Conservation (phyloP, 2,888 invertebrate genomes). For the Drosophila peninsularis region DNA sequence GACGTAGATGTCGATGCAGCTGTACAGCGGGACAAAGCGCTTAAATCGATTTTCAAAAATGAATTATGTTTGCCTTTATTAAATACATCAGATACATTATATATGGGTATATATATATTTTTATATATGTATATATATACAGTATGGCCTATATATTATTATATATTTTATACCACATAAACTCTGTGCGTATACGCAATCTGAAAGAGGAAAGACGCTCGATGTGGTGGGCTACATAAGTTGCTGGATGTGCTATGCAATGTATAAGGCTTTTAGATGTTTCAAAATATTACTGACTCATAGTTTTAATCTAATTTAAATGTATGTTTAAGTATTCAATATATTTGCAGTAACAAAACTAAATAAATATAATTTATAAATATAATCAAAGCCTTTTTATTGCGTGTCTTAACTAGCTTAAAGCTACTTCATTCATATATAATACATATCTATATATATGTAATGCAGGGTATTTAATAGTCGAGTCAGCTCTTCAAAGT, state of each 20-base stretch:
- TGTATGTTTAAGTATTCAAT: too few species aligned
- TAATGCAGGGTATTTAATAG: background rate
- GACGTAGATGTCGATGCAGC: conserved; percentile 28
- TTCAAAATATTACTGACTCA: too few species aligned
- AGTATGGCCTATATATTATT: background rate
- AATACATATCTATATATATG: too few species aligned
- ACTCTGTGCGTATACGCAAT: background rate
- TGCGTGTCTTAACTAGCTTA: too few species aligned
- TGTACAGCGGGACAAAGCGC: conserved; percentile 43
- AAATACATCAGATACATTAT: conserved; percentile 31
- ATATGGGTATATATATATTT: conserved; percentile 3
- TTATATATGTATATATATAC: conserved; percentile 13
- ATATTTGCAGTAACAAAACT: too few species aligned
- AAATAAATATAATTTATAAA: too few species aligned
- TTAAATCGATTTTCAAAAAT: conserved; percentile 76
- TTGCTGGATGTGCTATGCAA: background rate
- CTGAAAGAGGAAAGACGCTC: background rate
- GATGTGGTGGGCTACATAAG: background rate
- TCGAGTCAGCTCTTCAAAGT: background rate
- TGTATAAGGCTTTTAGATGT: background rate
- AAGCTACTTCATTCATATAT: too few species aligned
- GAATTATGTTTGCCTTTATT: conserved; percentile 70
- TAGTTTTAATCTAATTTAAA: too few species aligned
- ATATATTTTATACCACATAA: conserved; percentile 6
- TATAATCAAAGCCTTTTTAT: too few species aligned